Evolutionary conservation across 2,797 vertebrate species (phyloP), one percentile per base, ranked within the genome.

Genomic region (Chanos chanos): DNA sequence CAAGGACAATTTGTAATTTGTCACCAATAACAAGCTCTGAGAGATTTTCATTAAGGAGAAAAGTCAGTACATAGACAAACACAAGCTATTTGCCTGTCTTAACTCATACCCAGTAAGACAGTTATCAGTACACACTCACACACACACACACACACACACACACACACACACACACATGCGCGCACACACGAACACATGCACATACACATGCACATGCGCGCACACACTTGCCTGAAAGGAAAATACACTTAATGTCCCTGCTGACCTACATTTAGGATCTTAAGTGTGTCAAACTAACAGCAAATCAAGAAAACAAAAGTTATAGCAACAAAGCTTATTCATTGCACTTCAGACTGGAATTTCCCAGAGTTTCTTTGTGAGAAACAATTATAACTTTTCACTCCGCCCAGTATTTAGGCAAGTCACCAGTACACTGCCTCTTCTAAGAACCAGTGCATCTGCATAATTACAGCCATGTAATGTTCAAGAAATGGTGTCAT

Each of bases 261-360:
- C 6, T 55, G 55, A 37, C 54, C 61, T 55, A 57, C 15, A 52
- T 65, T 49, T 61, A 4, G 63, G 34, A 40, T 28, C n/a, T 4
- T n/a, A 47, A 52, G 7, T 51, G 33, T 52, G 25, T 51, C 37
- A 55, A n/a, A 12, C 36, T 60, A 40, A 33, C 19, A 24, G 57
- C 30, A 50, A 13, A 27, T 48, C n/a, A n/a, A 22, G 16, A 53
- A 39, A 62, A 59, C 37, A 64, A 34, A 39, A 19, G 47, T 40
- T 40, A 40, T 5, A 12, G 25, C 25, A 3, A n/a, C n/a, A n/a
- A n/a, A n/a, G n/a, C n/a, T n/a, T n/a, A n/a, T n/a, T n/a, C n/a
- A n/a, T n/a, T n/a, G n/a, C n/a, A n/a, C n/a, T n/a, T n/a, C n/a
- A n/a, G n/a, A n/a, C n/a, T n/a, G n/a, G n/a, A n/a, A n/a, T n/a